phyloP scores from a whole-genome alignment of 2,113 vertebrate species.

The Centrocercus urophasianus region DNA sequence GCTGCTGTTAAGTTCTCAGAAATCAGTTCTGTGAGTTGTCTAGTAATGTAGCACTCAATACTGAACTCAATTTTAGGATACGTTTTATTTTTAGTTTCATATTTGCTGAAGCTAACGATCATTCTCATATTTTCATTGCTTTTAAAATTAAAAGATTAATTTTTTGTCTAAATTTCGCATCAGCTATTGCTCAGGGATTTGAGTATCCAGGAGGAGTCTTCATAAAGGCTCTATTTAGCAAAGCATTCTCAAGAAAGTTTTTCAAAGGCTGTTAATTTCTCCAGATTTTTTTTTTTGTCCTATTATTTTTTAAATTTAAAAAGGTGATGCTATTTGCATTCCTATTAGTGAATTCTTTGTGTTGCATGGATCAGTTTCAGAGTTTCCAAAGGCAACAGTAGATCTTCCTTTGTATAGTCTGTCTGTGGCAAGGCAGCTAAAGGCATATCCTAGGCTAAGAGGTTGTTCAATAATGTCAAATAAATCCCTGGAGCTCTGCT shows the following conservation, averaged over 20 bases:
- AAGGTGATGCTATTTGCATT: constrained; percentile 55
- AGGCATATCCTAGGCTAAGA: constrained; percentile 55
- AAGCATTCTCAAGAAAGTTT: neutral
- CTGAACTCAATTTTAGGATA: neutral
- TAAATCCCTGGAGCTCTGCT: constrained; percentile 72
- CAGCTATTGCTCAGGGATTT: neutral
- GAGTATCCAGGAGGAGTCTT: neutral
- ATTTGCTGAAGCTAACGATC: neutral
- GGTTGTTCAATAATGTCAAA: constrained; percentile 73
- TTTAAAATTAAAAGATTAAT: constrained; percentile 32
- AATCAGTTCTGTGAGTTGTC: neutral
- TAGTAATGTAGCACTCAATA: neutral
- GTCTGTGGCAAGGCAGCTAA: constrained; percentile 51
- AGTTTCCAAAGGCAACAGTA: constrained; percentile 32
- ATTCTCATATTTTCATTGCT: neutral
- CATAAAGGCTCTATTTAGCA: neutral
- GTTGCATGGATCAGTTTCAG: constrained; percentile 5
- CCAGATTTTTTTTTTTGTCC: neutral
- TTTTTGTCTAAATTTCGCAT: constrained; percentile 20
- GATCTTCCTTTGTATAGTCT: constrained; percentile 64
- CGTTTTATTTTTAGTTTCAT: neutral
- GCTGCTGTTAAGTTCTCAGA: neutral
- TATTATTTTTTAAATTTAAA: neutral
- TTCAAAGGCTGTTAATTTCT: neutral
- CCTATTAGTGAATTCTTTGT: constrained; percentile 22